Evolutionary conservation across 2,888 invertebrate species (phyloP), one percentile per base, ranked within the genome.

Genomic region (Tromatobia lineatoria): DNA sequence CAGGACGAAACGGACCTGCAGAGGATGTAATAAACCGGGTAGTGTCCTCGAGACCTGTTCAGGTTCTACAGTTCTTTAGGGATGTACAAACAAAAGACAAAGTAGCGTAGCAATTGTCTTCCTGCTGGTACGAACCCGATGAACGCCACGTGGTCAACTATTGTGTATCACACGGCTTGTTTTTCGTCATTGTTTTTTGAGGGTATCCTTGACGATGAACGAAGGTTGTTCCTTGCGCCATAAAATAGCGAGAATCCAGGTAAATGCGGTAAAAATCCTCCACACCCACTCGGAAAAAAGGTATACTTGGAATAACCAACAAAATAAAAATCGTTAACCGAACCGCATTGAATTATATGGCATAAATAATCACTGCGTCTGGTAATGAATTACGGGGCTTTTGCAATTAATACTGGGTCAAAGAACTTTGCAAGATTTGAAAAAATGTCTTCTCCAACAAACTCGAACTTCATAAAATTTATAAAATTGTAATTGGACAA

Each of bases 51-150:
- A 64, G 13, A 64, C 70, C 38, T 29, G 20, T 45, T 45, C 69
- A 42, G 77, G 67, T 61, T 57, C 23, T 15, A 66, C 61, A 74
- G 52, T 57, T 67, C 38, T 61, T 25, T 52, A 18, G 50, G 61
- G 50, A 59, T 54, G 42, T 25, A 45, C 71, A 38, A 59, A 80
- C 83, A 78, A 82, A 77, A 67, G 75, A 66, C 64, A 45, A 29
- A 64, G 8, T 50, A 50, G 42, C 57, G 38, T 59, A 23, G 20
- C 47, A 66, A 76, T 83, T 75, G 79, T 71, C 59, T 25, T 76
- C 50, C 57, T 23, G 64, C 75, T 83, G 83, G 79, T 80, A 75
- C 52, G 25, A 57, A 23, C 23, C 18, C 29, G 29, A 59, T n/a
- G 57, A 42, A 23, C 42, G 20, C 29, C 8, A 59, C 18, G n/a